These are phyloP conservation scores for Halcyon leucocephala DNA, from an alignment of 2,797 vertebrate species.

Conservation along the genomic window DNA sequence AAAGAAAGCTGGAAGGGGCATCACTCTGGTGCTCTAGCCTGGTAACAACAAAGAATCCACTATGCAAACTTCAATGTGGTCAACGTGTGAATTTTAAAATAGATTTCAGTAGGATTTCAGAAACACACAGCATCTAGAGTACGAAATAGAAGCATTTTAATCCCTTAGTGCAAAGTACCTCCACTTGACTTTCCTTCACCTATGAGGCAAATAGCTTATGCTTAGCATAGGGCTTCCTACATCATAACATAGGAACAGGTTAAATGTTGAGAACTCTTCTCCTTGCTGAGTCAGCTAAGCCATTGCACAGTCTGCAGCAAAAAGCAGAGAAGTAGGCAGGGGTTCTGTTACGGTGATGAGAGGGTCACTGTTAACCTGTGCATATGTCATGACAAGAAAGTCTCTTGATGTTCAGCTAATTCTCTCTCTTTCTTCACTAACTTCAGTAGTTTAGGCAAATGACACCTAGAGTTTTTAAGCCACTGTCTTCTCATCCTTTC, in stretches of 20 bases:
- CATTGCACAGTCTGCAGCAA: background rate
- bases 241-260: background rate
- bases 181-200: background rate
- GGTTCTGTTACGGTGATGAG: background rate
- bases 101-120: background rate
- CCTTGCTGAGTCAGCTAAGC: background rate
- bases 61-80: background rate
- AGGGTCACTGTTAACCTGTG: background rate
- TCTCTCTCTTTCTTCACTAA: background rate
- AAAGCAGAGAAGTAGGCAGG: background rate
- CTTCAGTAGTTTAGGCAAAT: background rate
- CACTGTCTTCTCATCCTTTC: background rate
- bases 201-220: background rate
- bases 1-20: background rate
- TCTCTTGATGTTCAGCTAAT: background rate
- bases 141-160: background rate
- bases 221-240: background rate
- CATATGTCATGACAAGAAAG: background rate
- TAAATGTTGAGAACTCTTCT: background rate
- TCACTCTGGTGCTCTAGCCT: background rate
- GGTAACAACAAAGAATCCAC: background rate
- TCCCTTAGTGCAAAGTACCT: background rate
- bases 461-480: background rate
- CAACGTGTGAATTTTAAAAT: background rate
- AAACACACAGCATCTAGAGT: background rate